Base-by-base conservation (phyloP, 2,888 invertebrate genomes). In the Baccha elongata region DNA sequence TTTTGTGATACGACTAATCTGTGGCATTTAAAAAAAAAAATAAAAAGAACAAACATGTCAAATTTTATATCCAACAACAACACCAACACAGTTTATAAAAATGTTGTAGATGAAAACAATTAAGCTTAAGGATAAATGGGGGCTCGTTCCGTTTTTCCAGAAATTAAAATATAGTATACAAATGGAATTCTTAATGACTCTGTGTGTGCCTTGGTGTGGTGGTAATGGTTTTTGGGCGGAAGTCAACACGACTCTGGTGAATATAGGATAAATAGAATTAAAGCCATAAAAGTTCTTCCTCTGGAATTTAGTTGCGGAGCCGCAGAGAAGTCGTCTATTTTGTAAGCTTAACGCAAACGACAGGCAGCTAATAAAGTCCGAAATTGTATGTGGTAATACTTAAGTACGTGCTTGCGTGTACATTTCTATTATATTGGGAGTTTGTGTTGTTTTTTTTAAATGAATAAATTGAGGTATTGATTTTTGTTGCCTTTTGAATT, bases 1-100 rank as follows among this genome's bases (percentile, higher is more conserved):
- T 95, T 95, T 91, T 96, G 96, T 11, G 96, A 96, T 86, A 96
- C 96, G 87, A 96, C 95, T 90, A 96, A 91, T 90, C 96, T 96
- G 92, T 50, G 86, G 72, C 69, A n/a, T n/a, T n/a, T n/a, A n/a
- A n/a, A n/a, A n/a, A n/a, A n/a, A n/a, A n/a, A n/a, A n/a, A n/a
- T n/a, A n/a, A 42, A 13, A 3, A 52, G 5, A 52, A 40, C 23
- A 40, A 29, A 19, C n/a, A 35, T 32, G 26, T 32, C 15, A 29
- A 42, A 55, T 55, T 23, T 35, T 44, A n/a, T 11, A 1, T 17
- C 5, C 6, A 13, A 19, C 19, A 35, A 35, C 19, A 53, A 19
- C 17, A 15, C 15, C 0, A 40, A 0, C 11, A 55, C 19, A 26
- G 32, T 7, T 2, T 11, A 44, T 6, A 32, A 40, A 55, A 37